Evolutionary conservation across 2,888 invertebrate genomes (phyloP), one percentile per base, ranked within the genome.

Genomic region (Dorcus parallelipipedus): DNA sequence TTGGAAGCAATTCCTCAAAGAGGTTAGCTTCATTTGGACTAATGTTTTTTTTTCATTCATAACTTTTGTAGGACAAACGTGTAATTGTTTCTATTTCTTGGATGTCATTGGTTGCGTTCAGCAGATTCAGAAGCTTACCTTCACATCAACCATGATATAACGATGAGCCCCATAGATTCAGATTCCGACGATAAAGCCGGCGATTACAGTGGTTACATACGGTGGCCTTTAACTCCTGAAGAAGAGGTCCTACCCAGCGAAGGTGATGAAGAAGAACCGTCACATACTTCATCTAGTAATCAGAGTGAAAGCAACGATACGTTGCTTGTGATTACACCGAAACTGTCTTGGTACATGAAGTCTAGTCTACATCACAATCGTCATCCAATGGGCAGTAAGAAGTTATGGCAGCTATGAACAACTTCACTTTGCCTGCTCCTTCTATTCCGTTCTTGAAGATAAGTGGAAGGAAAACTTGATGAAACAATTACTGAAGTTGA

Each of bases 391-490:
- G 71, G 74, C 56, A 72, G 65, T 38, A 68, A 68, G 9, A 69
- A 69, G 88, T 89, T 0, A 88, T 87, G 81, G 82, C 83, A 53
- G 85, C 85, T 40, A 89, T 89, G 89, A 82, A 26, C 26, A 26
- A 84, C 64, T 84, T 89, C 71, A 83, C 82, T 1, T 75, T 89
- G 64, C 89, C 89, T 3, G 78, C 81, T 45, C 81, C 83, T 38
- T 83, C 86, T 10, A 85, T 88, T 72, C 89, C 89, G 81, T 89
- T 64, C 83, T 87, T 2, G 89, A 89, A 68, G 87, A 88, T 42
- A 83, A 88, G 67, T 89, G 88, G 88, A 87, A 86, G 69, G 80
- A 85, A 63, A 85, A 85, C 58, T 79, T 88, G 6, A 80, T 83
- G 66, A 83, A 83, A 65, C 81, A 82, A 67, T 83, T 87, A 59